Percentiles rank a stretch among this genome's conserved stretches.
Conservation (phyloP, 2,113 vertebrate genomes). For the Xenopus tropicalis region DNA sequence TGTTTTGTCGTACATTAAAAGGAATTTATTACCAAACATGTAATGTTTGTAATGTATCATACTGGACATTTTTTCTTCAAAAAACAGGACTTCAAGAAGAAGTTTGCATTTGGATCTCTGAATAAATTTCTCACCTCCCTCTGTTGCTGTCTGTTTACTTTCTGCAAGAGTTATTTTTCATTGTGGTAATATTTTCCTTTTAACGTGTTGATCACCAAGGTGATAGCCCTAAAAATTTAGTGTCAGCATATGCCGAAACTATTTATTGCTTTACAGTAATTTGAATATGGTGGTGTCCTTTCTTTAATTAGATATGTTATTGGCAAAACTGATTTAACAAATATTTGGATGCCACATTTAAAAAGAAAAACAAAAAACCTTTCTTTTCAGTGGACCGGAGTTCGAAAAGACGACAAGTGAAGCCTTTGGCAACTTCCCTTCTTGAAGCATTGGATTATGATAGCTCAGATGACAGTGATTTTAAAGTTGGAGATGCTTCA, state of each 20-base stretch:
- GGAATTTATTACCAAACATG: no score
- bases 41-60: no score
- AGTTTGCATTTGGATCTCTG: no score
- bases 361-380: constrained; percentile 17
- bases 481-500: constrained; percentile 96
- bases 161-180: no score
- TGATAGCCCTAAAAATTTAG: constrained; percentile 37
- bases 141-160: no score
- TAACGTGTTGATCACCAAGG: not conserved
- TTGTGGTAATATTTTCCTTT: no score
- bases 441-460: constrained; percentile 96
- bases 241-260: constrained; percentile 25
- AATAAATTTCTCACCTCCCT: no score
- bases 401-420: constrained; percentile 94
- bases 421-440: constrained; percentile 93
- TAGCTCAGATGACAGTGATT: constrained; percentile 99
- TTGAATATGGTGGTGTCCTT: constrained; percentile 20
- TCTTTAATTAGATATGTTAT: not conserved
- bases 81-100: no score
- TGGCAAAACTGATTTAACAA: not conserved
- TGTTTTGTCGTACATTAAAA: no score
- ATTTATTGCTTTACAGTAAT: not conserved
- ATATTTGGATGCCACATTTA: constrained; percentile 22
- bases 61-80: no score
- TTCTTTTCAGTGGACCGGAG: constrained; percentile 85